Evolutionary conservation across 2,113 vertebrate genomes (phyloP).

Genomic region (Etia nguti): DNA sequence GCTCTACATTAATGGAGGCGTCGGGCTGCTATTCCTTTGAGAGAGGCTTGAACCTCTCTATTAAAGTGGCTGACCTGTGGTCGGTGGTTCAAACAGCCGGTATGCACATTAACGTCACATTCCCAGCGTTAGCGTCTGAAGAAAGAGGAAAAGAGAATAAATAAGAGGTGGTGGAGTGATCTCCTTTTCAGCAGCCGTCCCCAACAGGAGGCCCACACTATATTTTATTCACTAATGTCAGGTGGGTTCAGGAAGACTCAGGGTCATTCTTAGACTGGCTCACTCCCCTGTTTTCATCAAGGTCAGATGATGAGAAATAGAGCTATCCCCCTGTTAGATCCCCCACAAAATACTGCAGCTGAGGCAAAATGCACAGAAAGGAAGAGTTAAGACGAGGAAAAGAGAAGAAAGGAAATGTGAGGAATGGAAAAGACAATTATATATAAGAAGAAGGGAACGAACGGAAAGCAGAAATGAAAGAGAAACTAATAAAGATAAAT

Average conservation of each 20-base stretch:
- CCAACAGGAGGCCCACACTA: slow-evolving; percentile 49
- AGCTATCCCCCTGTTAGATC: slow-evolving; percentile 18
- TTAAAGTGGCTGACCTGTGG: slow-evolving; percentile 74
- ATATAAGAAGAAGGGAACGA: background rate
- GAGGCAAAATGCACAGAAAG: background rate
- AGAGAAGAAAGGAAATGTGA: background rate
- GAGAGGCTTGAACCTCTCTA: slow-evolving; percentile 70
- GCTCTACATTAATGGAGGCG: slow-evolving; percentile 69
- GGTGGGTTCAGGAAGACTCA: slow-evolving; percentile 52
- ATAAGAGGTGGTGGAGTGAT: slow-evolving; percentile 60
- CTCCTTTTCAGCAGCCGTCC: slow-evolving; percentile 63
- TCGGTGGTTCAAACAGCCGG: slow-evolving; percentile 66
- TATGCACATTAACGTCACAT: slow-evolving; percentile 66
- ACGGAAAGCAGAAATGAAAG: background rate
- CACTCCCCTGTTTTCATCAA: slow-evolving; percentile 49
- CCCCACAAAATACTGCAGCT: slow-evolving; percentile 28
- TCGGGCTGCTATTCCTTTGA: slow-evolving; percentile 65
- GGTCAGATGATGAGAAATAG: slow-evolving; percentile 51
- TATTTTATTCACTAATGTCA: slow-evolving; percentile 75
- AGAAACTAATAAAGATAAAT: background rate
- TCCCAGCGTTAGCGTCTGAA: slow-evolving; percentile 44
- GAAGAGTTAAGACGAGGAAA: slow-evolving; percentile 12
- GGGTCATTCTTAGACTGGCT: slow-evolving; percentile 36
- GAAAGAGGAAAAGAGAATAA: slow-evolving; percentile 58
- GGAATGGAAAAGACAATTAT: background rate